phyloP scores from a whole-genome alignment of 2,888 invertebrate genomes.

The Pseudococcus jackbeardsleyi region DNA sequence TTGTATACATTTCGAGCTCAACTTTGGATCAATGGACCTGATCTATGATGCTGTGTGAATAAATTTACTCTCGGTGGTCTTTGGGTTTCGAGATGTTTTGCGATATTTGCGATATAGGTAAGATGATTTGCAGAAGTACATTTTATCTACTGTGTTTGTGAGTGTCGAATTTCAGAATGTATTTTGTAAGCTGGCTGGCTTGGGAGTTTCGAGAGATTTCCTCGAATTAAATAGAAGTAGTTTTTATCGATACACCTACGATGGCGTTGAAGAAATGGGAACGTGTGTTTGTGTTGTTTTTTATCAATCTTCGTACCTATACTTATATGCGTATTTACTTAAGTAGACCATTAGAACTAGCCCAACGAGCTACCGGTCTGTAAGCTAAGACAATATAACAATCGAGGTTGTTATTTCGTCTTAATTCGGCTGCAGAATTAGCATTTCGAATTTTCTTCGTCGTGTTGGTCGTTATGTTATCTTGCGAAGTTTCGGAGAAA shows the following conservation, averaged over 20 bases:
- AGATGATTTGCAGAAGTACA: conserved; percentile 2
- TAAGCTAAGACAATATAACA: not conserved
- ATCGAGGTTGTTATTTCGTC: not conserved
- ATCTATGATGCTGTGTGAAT: not conserved
- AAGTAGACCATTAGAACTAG: conserved; percentile 35
- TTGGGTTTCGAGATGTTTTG: conserved; percentile 11
- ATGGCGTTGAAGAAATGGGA: not conserved
- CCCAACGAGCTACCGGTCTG: conserved; percentile 22
- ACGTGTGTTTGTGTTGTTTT: not conserved
- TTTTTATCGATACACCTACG: conserved; percentile 13
- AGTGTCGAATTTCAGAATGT: not conserved
- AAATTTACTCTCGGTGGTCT: not conserved
- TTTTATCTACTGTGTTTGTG: not conserved
- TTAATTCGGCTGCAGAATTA: not conserved
- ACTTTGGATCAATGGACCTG: not conserved
- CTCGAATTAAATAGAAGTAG: not conserved
- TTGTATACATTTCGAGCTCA: not conserved
- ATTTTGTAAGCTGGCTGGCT: not conserved
- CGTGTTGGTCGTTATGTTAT: not conserved
- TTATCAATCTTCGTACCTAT: not conserved
- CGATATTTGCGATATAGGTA: conserved; percentile 61
- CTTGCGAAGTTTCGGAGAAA: not conserved
- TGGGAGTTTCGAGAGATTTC: not conserved
- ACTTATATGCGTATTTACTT: not conserved
- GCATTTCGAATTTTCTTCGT: not conserved